Evolutionary conservation across 2,888 invertebrate species (phyloP), one percentile per base, ranked within the genome.

Genomic region (Poecilobothrus nobilitatus): DNA sequence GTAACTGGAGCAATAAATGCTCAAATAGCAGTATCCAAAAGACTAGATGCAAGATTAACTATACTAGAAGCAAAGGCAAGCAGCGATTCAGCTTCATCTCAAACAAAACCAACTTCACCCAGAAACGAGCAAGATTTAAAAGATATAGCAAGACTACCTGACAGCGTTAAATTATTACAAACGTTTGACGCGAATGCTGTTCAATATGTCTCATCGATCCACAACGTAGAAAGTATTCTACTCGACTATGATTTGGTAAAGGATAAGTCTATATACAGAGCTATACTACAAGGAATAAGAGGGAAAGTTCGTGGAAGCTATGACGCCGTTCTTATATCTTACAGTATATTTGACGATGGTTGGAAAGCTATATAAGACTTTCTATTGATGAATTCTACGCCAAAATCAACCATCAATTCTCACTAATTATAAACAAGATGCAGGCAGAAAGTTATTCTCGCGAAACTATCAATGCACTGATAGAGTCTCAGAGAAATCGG

Each of bases 331-430:
- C 21, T 67, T 10, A 69, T 69, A n/a, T 69, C 67, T 2, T 69
- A 69, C 44, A 69, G 67, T 34, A 33, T 69, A 21, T 69, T 69
- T 27, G 65, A 69, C 8, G 63, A 68, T 9, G 61, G 61, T 27
- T 68, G 69, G 69, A 0, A 18, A 5, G 22, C 67, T 0, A 67
- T n/a, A 66, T 9, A 70, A 70, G 62, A 20, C 18, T 2, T 53
- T 67, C 61, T 15, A 2, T 70, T 2, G 67, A 70, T 18, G 65
- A 66, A 65, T 68, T 68, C 20, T 65, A 67, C n/a, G 66, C 66
- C 15, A 66, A 22, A 5, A 27, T 66, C 12, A 53, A 66, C 18
- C 41, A 67, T 15, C 68, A 68, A 21, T 68, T 65, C 9, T 68
- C 62, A 0, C 27, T 66, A 10, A 65, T 67, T 18, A 37, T 67